Evolutionary conservation across 2,113 vertebrate species (phyloP), one percentile per base, ranked within the genome.

Genomic region (Eretmochelys imbricata): DNA sequence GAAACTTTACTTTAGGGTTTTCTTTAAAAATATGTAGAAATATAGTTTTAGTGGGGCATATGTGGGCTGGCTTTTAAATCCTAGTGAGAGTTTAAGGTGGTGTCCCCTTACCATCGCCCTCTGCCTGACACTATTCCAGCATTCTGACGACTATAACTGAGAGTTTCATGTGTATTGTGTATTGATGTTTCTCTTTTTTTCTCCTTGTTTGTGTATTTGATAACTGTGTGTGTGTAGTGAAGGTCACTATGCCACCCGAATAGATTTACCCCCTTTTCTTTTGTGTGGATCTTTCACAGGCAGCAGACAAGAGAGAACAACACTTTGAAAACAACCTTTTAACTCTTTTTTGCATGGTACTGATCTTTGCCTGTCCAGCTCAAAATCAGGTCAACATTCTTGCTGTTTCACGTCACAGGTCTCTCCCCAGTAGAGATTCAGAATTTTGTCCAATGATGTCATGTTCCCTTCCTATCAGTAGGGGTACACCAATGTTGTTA

Each of bases 41-140:
- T 19, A 94, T 89, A 96, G 82, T 95, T 78, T 86, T 89, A 95
- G 90, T 96, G 93, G 89, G 11, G 5, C 94, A 94, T 85, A 88
- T 93, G 81, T 57, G 57, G 81, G 89, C 38, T 95, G 83, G 94
- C 93, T 95, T 95, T 97, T 97, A 96, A 96, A 89, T 95, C 89
- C 51, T 88, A 24, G 25, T 7, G 72, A 94, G 94, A 92, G 95
- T 78, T 92, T 75, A 87, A 89, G 57, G 91, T 91, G 57, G 13
- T 95, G 75, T 93, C 96, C 27, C 53, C 27, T 81, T 93, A 94
- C 57, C 50, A 54, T 92, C 57, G 80, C 88, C 35, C 24, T 95
- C 79, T 92, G 53, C 90, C 94, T 96, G 94, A 91, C 92, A 96
- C 87, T 83, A 88, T 85, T 48, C 16, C 86, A 91, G 31, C 57